Evolutionary conservation across 2,113 vertebrate species (phyloP).

Genomic region (Halcyon malimbica): DNA sequence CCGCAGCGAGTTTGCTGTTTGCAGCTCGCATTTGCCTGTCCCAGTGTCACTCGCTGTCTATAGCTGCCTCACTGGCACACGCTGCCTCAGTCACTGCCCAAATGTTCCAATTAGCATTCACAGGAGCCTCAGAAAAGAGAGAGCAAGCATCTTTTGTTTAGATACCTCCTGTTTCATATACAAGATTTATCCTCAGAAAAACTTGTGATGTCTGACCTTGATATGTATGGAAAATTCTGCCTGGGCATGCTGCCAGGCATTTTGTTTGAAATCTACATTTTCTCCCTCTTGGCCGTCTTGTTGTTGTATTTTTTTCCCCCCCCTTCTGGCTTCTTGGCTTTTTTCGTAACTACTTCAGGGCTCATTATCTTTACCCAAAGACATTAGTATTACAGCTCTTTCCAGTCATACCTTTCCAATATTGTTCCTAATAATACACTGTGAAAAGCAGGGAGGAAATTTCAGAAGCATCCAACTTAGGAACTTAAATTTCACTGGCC

Average conservation of each 20-base stretch:
- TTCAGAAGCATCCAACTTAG: background rate
- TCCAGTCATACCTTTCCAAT: background rate
- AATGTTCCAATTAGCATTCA: background rate
- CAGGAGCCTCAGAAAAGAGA: background rate
- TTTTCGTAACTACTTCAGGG: background rate
- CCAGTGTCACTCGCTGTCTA: background rate
- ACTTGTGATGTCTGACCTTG: constrained; percentile 9
- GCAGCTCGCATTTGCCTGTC: background rate
- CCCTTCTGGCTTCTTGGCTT: background rate
- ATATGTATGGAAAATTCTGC: background rate
- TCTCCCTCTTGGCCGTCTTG: background rate
- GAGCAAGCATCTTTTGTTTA: background rate
- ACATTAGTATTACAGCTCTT: background rate
- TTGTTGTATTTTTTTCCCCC: background rate
- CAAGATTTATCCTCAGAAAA: background rate
- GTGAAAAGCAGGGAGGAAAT: background rate
- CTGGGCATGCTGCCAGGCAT: background rate
- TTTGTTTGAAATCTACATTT: constrained; percentile 27
- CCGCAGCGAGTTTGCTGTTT: fast-evolving
- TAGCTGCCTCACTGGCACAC: background rate
- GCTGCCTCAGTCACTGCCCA: background rate
- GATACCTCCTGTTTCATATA: background rate
- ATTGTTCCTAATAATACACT: background rate
- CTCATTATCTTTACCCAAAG: background rate
- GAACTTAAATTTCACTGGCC: background rate